phyloP scores from a whole-genome alignment of 2,797 vertebrate species.

The Octomys mimax region DNA sequence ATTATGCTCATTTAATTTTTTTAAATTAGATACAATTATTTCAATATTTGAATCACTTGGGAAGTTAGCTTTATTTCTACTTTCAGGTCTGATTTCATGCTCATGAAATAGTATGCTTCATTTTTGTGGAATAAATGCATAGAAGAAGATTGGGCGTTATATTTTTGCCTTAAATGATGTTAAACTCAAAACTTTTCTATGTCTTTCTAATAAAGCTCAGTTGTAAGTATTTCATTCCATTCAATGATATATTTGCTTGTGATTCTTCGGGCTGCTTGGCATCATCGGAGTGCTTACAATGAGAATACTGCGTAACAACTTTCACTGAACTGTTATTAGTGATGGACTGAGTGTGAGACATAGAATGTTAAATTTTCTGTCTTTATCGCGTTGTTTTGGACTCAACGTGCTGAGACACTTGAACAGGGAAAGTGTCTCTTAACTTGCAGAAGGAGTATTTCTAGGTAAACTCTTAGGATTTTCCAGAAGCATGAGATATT shows the following conservation, averaged over 20 bases:
- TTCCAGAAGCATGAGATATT: neutral
- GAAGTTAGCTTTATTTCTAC: neutral
- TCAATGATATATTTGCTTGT: neutral
- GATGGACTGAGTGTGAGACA: neutral
- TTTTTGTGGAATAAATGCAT: neutral
- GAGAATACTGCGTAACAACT: neutral
- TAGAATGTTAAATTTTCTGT: slow-evolving; percentile 24
- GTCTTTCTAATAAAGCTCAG: neutral
- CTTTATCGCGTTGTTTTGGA: slow-evolving; percentile 54
- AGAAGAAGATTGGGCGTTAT: neutral
- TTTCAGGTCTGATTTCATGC: neutral
- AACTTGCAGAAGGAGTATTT: slow-evolving; percentile 33
- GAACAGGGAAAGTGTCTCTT: slow-evolving; percentile 23
- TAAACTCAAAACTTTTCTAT: neutral
- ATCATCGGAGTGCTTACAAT: neutral
- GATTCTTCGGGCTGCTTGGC: neutral
- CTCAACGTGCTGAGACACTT: neutral
- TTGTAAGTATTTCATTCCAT: neutral
- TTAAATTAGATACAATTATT: neutral
- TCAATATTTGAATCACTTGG: neutral
- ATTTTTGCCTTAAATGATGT: neutral
- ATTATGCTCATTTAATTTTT: neutral
- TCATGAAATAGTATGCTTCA: neutral
- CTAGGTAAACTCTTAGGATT: neutral
- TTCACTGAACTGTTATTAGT: neutral